These are phyloP conservation scores for Eretmochelys imbricata DNA, from an alignment of 2,113 vertebrate species.

Conservation along the genomic window DNA sequence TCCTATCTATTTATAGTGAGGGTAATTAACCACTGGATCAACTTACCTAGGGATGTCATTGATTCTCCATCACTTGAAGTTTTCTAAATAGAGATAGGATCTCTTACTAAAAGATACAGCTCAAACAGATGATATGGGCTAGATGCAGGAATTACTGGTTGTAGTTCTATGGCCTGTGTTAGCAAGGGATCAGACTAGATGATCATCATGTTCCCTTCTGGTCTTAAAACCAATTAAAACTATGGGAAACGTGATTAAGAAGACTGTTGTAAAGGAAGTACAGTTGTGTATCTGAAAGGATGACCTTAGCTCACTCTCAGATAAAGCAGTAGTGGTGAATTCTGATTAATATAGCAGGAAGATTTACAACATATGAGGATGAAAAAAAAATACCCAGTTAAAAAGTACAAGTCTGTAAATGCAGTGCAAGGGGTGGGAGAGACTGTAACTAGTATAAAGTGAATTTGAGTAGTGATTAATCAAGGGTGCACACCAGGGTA, in stretches of 20 bases:
- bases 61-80: not conserved
- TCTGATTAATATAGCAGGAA: not conserved
- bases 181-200: not conserved
- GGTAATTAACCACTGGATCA: not conserved
- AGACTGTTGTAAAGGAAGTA: not conserved
- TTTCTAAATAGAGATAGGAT: not conserved
- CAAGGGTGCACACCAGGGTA: not conserved
- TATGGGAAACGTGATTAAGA: not conserved
- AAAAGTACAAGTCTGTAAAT: not conserved
- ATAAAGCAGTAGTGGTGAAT: not conserved
- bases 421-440: fast-evolving
- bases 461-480: conserved; percentile 22
- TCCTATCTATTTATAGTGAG: not conserved
- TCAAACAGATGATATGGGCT: not conserved
- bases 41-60: not conserved
- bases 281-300: not conserved
- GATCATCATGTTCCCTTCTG: not conserved
- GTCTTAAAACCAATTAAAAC: not conserved
- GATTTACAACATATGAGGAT: not conserved
- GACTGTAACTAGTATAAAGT: not conserved
- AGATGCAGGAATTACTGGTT: not conserved
- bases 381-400: not conserved
- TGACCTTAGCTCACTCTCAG: not conserved
- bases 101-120: not conserved
- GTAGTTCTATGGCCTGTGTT: not conserved